Percentiles rank a stretch among this genome's conserved stretches.
Evolutionary conservation across 2,797 vertebrate species (phyloP).

Genomic region (Aselliscus stoliczkanus): DNA sequence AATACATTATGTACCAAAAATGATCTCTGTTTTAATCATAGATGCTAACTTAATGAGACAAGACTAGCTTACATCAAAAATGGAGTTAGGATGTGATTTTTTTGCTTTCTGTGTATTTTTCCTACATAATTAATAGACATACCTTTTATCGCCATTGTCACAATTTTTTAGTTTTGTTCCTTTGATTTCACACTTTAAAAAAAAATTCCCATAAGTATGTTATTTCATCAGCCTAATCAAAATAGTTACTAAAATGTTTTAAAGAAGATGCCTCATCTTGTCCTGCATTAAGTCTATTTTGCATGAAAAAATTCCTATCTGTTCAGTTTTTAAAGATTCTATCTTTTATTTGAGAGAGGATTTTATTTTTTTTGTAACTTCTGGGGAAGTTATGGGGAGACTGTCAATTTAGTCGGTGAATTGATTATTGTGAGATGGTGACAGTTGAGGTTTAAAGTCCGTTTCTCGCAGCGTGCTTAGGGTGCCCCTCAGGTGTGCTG

Average conservation of each 20-base stretch:
- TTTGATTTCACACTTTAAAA: constrained; percentile 22
- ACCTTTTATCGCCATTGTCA: constrained; percentile 71
- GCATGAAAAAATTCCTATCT: neutral
- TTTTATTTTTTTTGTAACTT: neutral
- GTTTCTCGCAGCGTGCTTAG: neutral
- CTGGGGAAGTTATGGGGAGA: neutral
- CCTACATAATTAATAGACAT: constrained; percentile 93
- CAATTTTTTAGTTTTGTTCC: constrained; percentile 11
- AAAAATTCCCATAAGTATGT: neutral
- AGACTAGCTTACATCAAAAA: constrained; percentile 95
- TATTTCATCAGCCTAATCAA: constrained; percentile 24
- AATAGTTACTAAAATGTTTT: constrained; percentile 22
- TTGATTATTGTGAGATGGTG: neutral
- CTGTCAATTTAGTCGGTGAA: neutral
- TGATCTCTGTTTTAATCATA: constrained; percentile 98
- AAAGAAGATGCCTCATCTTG: neutral
- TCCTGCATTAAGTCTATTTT: neutral
- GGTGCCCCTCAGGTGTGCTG: neutral
- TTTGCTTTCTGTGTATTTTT: constrained; percentile 85
- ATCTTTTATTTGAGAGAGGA: neutral
- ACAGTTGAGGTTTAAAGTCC: neutral
- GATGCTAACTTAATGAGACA: constrained; percentile 98
- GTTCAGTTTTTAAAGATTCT: constrained; percentile 12
- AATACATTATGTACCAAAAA: constrained; percentile 98
- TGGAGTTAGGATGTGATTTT: constrained; percentile 96